Base-by-base conservation (phyloP, 2,888 invertebrate species). In the Drosophila cognata region DNA sequence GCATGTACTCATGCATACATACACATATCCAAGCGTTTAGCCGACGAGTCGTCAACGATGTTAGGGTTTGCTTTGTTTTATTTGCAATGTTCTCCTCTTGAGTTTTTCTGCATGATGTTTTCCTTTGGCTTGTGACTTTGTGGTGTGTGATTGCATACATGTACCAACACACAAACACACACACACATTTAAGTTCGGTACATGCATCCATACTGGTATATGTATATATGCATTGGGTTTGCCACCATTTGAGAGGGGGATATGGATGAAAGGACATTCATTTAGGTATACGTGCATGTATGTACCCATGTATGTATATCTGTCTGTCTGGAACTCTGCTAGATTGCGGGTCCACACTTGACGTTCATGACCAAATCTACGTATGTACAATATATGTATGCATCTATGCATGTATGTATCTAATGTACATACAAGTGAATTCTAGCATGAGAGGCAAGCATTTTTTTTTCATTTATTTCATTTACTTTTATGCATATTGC, bases 101-200 rank as follows among this genome's bases (percentile, higher is more conserved):
- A 72, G 69, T 81, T 81, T 72, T 74, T 73, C 69, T 71, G 71
- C 71, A 71, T 73, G 72, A 80, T 79, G 64, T 76, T 80, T 79
- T 79, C 77, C 81, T 79, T 79, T 79, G 79, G 67, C 67, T 67
- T 75, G 76, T 75, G 79, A 78, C 79, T 77, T 79, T 76, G 75
- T 78, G 79, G 76, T 74, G 65, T 69, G 64, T 69, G 55, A 59
- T 64, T 73, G 73, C 55, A 60, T 61, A 38, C 65, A 53, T 48
- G 46, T 21, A 59, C 38, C 62, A 43, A 68, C 41, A 53, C 28
- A 50, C 51, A 41, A 21, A 21, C 13, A 58, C 52, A 25, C 41
- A 31, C 2, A 36, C 31, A 52, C n/a, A 59, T 11, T 33, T 46
- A 46, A 7, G 16, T 25, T 25, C 46, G 16, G 33, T 25, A 18